Base-by-base conservation (phyloP, 92 coral and sea anemone genomes). In the Virgularia gustaviana region DNA sequence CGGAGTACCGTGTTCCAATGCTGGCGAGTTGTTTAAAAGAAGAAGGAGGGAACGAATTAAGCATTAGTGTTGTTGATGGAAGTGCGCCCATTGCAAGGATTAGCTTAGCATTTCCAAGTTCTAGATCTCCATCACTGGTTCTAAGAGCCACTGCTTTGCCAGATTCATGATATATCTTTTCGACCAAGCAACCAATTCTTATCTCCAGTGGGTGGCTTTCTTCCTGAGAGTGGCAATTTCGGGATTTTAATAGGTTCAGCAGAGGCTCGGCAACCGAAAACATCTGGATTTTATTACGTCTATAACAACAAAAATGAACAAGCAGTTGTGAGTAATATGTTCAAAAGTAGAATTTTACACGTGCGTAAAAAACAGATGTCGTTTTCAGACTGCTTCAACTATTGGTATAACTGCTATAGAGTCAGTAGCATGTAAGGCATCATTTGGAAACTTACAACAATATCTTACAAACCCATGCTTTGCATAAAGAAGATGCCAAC, bases 1-100 rank as follows among this genome's bases (percentile, higher is more conserved):
- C 65, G 1, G 65, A 30, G 65, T 6, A 57, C 4, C 65, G 65
- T 24, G 12, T 31, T 2, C 65, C 65, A 31, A 57, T 31, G 20
- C 38, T 23, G n/a, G 36, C 12, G 36, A 57, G 65, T 10, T 28
- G 65, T 1, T 10, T 8, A 31, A 57, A 57, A 3, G 36, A 27
- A 9, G 36, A 27, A 22, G 38, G 7, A 27, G 65, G 65, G 20
- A 57, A 57, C 3, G 65, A 57, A 31, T 57, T 57, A 22, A 57
- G 65, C 36, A 57, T 31, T 4, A 57, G 65, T 2, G 65, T 57
- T 2, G 65, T 57, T 8, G 65, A 23, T 6, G 65, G 65, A 31
- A 57, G 65, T 7, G 27, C 38, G 23, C 65, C 65, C 65, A 57
- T 57, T 57, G 65, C 65, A 24, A 57, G 65, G 20, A 57, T 57